A percentile compares a stretch with the other conserved stretches of the same genome.
These are phyloP conservation scores for Anarsia innoxiella DNA, from an alignment of 2,888 invertebrate species.

Conservation along the genomic window DNA sequence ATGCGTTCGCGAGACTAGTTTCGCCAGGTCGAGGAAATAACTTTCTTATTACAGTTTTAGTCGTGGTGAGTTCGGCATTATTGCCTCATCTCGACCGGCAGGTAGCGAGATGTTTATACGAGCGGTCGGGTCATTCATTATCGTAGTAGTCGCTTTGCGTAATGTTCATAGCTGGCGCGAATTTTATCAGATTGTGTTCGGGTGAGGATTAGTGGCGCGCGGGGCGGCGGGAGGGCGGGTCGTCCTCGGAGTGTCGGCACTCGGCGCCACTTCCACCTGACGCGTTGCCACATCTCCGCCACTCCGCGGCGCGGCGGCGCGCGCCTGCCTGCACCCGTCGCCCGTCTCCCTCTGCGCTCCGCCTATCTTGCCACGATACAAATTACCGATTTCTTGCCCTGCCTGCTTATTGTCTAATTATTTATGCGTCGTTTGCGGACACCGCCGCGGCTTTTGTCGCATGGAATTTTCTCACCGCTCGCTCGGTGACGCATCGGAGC, in stretches of 20 bases:
- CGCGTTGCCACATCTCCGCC: constrained; percentile 70
- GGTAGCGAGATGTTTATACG: constrained; percentile 39
- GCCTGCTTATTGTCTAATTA: constrained; percentile 73
- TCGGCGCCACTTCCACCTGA: constrained; percentile 72
- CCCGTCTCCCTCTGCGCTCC: constrained; percentile 62
- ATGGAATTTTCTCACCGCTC: constrained; percentile 54
- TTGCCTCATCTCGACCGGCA: constrained; percentile 31
- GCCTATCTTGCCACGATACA: constrained; percentile 68
- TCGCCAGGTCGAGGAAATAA: constrained; percentile 73
- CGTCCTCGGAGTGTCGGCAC: constrained; percentile 47
- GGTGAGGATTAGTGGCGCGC: constrained; percentile 65
- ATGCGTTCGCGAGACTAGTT: constrained; percentile 73
- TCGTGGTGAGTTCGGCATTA: constrained; percentile 39
- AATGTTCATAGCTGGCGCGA: constrained; percentile 74
- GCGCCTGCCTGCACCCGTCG: constrained; percentile 62
- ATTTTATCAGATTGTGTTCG: constrained; percentile 73
- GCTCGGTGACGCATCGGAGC: constrained; percentile 55
- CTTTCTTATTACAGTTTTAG: constrained; percentile 65
- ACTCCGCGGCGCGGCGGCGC: constrained; percentile 31
- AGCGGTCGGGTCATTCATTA: constrained; percentile 65
- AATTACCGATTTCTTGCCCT: constrained; percentile 72
- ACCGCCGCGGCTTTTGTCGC: constrained; percentile 53
- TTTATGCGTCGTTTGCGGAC: constrained; percentile 67
- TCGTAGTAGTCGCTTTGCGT: constrained; percentile 66
- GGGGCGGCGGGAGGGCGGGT: constrained; percentile 44